A percentile compares a stretch with the other conserved stretches of the same genome.
These are phyloP conservation scores for Phalera bucephala DNA, from an alignment of 2,888 invertebrate genomes.

Conservation along the genomic window DNA sequence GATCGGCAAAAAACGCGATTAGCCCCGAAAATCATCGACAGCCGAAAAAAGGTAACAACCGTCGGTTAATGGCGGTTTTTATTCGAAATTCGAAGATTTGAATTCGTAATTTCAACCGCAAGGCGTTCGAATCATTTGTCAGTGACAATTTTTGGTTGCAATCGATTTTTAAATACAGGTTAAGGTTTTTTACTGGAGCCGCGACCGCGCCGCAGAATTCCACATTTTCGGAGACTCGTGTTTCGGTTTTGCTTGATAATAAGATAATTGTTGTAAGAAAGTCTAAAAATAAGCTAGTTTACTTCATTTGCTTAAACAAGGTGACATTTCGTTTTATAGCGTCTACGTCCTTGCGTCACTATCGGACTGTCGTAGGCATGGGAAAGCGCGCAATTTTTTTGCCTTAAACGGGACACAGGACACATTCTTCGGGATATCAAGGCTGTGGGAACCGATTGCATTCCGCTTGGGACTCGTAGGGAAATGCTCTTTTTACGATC, in stretches of 20 bases:
- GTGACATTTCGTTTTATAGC: conserved; percentile 13
- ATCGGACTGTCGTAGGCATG: conserved; percentile 65
- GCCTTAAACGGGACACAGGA: conserved; percentile 55
- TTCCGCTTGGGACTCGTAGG: conserved; percentile 59
- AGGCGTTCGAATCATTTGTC: conserved; percentile 82
- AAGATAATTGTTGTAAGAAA: conserved; percentile 42
- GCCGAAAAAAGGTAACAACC: conserved; percentile 76
- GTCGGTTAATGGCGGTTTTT: conserved; percentile 79
- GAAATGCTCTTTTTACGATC: conserved; percentile 69
- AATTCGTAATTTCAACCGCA: conserved; percentile 82
- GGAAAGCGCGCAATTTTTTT: conserved; percentile 78
- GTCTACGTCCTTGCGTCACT: conserved; percentile 46
- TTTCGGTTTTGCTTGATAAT: conserved; percentile 44
- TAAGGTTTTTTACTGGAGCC: conserved; percentile 51
- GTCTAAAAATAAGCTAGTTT: conserved; percentile 28
- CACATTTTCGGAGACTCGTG: conserved; percentile 33
- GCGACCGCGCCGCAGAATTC: conserved; percentile 38
- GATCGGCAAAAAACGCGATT: conserved; percentile 80
- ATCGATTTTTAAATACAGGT: conserved; percentile 83
- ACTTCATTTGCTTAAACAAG: conserved; percentile 25
- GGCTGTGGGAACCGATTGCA: conserved; percentile 79
- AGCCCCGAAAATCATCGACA: conserved; percentile 79
- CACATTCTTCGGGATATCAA: conserved; percentile 64
- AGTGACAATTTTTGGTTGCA: conserved; percentile 82
- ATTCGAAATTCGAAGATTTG: conserved; percentile 80